Conservation (phyloP, 2,888 invertebrate species). For the Dinocampus coccinellae region DNA sequence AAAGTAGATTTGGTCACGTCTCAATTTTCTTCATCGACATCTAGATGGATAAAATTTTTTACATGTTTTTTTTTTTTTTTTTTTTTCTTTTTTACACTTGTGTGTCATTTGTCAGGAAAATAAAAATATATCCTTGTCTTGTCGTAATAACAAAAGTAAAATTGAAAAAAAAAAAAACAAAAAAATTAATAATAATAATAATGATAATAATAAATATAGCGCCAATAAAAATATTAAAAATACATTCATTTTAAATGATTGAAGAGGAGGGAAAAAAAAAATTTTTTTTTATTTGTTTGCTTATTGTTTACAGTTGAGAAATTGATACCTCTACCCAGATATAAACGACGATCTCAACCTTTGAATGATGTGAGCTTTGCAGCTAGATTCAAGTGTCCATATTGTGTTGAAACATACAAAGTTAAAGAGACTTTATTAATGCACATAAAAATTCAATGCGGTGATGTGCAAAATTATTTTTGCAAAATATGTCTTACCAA, state of each 20-base stretch:
- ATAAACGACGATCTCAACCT: slow-evolving; percentile 43
- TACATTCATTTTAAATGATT: not conserved
- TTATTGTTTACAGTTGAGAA: slow-evolving; percentile 8
- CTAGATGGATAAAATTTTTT: no score
- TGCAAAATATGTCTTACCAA: slow-evolving; percentile 56
- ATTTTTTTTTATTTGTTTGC: slow-evolving; percentile 14
- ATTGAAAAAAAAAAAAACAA: no score
- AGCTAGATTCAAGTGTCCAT: slow-evolving; percentile 53
- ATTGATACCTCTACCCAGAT: not conserved
- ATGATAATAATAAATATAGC: no score
- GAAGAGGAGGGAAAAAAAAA: not conserved
- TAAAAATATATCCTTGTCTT: not conserved
- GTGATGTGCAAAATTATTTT: slow-evolving; percentile 56
- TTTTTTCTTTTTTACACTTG: no score
- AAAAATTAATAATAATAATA: no score
- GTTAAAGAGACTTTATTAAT: slow-evolving; percentile 63
- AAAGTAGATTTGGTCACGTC: not conserved
- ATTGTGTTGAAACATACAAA: slow-evolving; percentile 66
- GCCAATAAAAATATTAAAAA: no score
- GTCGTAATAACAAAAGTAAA: no score
- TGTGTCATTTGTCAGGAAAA: no score
- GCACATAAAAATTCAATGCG: slow-evolving; percentile 69
- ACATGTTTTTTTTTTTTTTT: no score
- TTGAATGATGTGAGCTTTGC: slow-evolving; percentile 39
- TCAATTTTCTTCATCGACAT: no score